These are phyloP conservation scores for Ficedula albicollis DNA, from an alignment of 2,797 vertebrate species.

Conservation along the genomic window DNA sequence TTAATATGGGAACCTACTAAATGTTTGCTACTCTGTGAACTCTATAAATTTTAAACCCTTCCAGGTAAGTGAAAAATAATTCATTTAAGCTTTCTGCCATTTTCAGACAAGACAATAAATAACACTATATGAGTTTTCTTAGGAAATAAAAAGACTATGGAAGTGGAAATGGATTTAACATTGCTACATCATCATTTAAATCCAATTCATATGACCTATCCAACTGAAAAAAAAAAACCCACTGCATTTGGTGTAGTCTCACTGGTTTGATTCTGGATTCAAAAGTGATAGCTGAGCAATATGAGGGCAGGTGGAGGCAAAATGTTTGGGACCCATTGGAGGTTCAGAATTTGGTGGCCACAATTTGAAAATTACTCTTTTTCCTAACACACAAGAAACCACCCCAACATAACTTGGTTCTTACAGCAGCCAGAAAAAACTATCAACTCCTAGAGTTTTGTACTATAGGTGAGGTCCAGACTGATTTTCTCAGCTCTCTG, in stretches of 20 bases:
- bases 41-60: not conserved
- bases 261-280: not conserved
- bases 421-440: not conserved
- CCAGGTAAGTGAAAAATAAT: not conserved
- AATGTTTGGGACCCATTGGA: not conserved
- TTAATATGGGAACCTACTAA: not conserved
- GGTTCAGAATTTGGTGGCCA: not conserved
- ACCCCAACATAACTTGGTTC: not conserved
- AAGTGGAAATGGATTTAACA: not conserved
- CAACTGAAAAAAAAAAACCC: not conserved
- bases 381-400: not conserved
- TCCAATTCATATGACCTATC: not conserved
- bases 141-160: not conserved
- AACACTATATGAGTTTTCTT: not conserved
- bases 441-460: not conserved
- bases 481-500: not conserved
- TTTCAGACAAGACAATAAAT: not conserved
- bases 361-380: not conserved
- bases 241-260: not conserved
- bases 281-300: not conserved
- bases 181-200: not conserved
- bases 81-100: not conserved
- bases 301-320: not conserved
- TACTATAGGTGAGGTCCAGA: not conserved
- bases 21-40: not conserved